Conservation (phyloP, 2,797 vertebrate species). For the Thamnophis elegans region DNA sequence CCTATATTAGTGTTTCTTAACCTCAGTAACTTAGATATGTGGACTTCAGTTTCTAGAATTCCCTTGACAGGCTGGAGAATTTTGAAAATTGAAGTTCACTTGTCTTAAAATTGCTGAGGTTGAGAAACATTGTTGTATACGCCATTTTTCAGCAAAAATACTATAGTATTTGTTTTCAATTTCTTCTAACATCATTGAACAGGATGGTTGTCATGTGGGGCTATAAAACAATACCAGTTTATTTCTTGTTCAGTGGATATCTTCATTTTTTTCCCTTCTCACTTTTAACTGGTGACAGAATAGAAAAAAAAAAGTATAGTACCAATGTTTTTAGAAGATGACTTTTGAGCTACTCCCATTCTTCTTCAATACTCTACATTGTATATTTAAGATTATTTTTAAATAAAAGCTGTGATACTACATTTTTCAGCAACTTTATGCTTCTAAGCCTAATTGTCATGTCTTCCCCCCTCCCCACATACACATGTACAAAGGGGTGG, state of each 20-base stretch:
- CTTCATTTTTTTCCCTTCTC: conserved; percentile 3
- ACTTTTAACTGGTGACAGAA: conserved; percentile 21
- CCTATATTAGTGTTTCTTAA: background rate
- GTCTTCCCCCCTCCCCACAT: conserved; percentile 41
- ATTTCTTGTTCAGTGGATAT: background rate
- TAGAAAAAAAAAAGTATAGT: background rate
- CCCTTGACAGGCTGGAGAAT: background rate
- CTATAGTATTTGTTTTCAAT: background rate
- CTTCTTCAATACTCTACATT: conserved; percentile 45
- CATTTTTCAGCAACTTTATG: conserved; percentile 50
- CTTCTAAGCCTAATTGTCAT: conserved; percentile 59
- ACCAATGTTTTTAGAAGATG: conserved; percentile 28
- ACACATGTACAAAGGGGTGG: background rate
- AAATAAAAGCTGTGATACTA: conserved; percentile 55
- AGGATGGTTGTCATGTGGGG: background rate
- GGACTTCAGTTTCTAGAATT: background rate
- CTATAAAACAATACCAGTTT: background rate
- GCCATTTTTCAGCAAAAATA: background rate
- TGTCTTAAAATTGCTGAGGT: background rate
- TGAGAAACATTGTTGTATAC: background rate
- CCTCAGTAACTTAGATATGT: background rate
- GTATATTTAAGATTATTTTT: conserved; percentile 64
- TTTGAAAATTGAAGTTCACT: background rate
- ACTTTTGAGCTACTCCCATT: conserved; percentile 46
- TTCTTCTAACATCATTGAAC: background rate